phyloP scores from a whole-genome alignment of 2,888 invertebrate species.

The Malacosoma neustria region DNA sequence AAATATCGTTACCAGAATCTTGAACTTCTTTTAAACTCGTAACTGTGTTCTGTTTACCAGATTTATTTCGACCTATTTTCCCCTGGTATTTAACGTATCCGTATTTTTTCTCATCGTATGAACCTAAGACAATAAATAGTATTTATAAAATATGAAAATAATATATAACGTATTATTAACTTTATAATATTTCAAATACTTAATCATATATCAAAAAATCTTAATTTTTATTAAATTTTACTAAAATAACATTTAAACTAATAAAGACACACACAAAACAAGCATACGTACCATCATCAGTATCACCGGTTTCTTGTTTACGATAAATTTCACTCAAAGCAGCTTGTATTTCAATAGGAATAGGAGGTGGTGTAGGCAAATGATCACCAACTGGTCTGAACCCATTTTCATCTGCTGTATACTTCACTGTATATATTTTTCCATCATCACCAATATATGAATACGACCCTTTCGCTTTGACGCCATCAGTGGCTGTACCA shows the following conservation, averaged over 20 bases:
- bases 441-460: constrained; percentile 60
- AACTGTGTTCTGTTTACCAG: constrained; percentile 1
- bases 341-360: constrained; percentile 48
- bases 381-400: constrained; percentile 52
- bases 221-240: not conserved
- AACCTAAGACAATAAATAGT: constrained; percentile 31
- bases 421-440: constrained; percentile 40
- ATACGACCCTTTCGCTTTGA: constrained; percentile 45
- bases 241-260: not conserved
- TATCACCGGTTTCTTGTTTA: constrained; percentile 38
- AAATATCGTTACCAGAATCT: not conserved
- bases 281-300: constrained; percentile 45
- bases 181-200: no score
- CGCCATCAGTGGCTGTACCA: constrained; percentile 42
- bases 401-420: constrained; percentile 59
- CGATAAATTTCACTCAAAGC: constrained; percentile 43
- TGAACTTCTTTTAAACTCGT: not conserved
- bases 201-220: no score
- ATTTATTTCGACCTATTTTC: constrained; percentile 8
- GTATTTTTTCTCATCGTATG: constrained; percentile 50
- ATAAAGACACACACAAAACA: no score
- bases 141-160: no score
- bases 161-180: no score
- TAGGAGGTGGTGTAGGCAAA: constrained; percentile 53
- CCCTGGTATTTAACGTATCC: constrained; percentile 40